Percentiles rank a stretch among this genome's conserved stretches.
Conservation (phyloP, 1,140 invertebrate genomes). For the Scaptomyza hsui region DNA sequence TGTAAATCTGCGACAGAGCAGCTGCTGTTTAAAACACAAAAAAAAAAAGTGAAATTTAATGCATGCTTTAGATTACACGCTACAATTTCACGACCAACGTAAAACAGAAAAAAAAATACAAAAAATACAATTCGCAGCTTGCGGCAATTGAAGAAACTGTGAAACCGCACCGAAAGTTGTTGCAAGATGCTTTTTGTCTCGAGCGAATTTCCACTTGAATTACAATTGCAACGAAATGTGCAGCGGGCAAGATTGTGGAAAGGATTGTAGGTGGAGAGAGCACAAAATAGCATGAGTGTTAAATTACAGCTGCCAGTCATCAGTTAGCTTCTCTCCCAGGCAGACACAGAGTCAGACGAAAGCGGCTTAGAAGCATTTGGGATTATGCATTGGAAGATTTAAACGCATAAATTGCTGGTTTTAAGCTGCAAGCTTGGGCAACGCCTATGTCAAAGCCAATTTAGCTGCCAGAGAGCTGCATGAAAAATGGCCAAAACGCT, state of each 20-base stretch:
- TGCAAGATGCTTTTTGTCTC: constrained; percentile 30
- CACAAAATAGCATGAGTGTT: constrained; percentile 13
- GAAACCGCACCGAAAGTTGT: constrained; percentile 22
- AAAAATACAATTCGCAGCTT: constrained; percentile 14
- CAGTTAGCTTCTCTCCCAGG: constrained; percentile 10
- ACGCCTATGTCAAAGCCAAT: constrained; percentile 37
- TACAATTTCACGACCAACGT: constrained; percentile 23
- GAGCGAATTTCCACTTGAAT: constrained; percentile 62
- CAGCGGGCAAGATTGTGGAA: neutral
- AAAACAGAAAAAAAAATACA: constrained; percentile 7
- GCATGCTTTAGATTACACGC: constrained; percentile 64
- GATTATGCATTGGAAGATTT: constrained; percentile 29
- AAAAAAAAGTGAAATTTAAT: constrained; percentile 74
- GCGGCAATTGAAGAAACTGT: constrained; percentile 14
- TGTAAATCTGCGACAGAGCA: constrained; percentile 40
- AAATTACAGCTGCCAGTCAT: constrained; percentile 27
- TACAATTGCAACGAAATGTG: constrained; percentile 56
- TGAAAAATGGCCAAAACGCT: constrained; percentile 60
- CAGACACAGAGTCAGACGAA: constrained; percentile 18
- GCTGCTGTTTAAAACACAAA: constrained; percentile 3
- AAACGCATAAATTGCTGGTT: constrained; percentile 32
- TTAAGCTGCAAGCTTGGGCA: constrained; percentile 17
- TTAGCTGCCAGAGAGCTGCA: constrained; percentile 21
- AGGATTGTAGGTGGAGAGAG: neutral
- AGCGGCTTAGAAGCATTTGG: constrained; percentile 26